Percentiles rank a stretch among this genome's conserved stretches.
These are phyloP conservation scores for Turdus rufiventris DNA, from an alignment of 2,113 vertebrate species.

Conservation along the genomic window DNA sequence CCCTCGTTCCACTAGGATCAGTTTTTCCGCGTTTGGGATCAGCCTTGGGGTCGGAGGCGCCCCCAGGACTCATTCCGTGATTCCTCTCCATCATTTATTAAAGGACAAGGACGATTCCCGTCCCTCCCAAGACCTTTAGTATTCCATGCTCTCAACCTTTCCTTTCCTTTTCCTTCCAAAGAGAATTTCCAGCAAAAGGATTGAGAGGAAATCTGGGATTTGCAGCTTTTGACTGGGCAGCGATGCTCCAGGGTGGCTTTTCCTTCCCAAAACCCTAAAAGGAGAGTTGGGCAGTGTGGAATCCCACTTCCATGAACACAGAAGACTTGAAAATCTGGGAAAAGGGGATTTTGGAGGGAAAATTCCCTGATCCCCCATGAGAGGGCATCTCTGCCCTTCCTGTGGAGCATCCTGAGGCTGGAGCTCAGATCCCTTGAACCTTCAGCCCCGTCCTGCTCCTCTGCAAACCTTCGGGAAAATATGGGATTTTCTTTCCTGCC, in stretches of 20 bases:
- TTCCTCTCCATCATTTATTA: not conserved
- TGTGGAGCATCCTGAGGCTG: not conserved
- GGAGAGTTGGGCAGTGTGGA: rapidly evolving
- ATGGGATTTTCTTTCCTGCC: not conserved
- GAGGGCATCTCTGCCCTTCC: not conserved
- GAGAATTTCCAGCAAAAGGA: not conserved
- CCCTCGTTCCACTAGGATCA: rapidly evolving
- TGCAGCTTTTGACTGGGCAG: rapidly evolving
- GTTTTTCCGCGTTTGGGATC: not conserved
- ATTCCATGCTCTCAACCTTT: not conserved
- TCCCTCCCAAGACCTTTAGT: not conserved
- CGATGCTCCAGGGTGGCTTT: not conserved
- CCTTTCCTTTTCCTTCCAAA: not conserved
- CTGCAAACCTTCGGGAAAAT: not conserved
- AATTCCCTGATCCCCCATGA: not conserved
- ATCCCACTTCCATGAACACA: not conserved
- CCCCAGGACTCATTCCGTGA: not conserved
- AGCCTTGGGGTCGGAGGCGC: not conserved
- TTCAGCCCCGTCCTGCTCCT: not conserved
- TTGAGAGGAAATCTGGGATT: not conserved
- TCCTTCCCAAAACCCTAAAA: not conserved
- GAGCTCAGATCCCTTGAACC: not conserved
- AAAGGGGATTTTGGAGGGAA: not conserved
- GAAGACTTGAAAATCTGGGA: not conserved
- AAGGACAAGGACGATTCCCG: not conserved